Evolutionary conservation across 2,113 vertebrate genomes (phyloP).

Genomic region (Gadus chalcogrammus): DNA sequence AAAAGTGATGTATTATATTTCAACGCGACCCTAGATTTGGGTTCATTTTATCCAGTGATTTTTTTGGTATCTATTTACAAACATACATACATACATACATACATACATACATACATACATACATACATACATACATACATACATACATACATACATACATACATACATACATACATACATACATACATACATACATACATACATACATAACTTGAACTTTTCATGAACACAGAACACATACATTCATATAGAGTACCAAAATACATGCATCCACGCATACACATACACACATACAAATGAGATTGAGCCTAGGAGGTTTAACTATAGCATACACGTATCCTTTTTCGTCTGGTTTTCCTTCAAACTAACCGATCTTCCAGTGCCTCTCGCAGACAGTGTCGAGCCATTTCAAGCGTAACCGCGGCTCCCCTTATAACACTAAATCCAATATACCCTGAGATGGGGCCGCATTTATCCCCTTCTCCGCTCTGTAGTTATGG

Average conservation of each 20-base stretch:
- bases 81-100: no score
- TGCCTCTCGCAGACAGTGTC: constrained; percentile 29
- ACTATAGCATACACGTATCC: background rate
- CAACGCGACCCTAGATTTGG: no score
- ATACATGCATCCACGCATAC: no score
- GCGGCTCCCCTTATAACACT: constrained; percentile 23
- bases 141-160: background rate
- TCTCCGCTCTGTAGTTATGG: constrained; percentile 17
- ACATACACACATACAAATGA: no score
- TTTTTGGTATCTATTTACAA: no score
- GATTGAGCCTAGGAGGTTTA: no score
- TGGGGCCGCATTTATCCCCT: constrained; percentile 27
- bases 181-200: background rate
- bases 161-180: no score
- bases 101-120: no score
- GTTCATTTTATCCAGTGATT: no score
- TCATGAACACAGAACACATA: background rate
- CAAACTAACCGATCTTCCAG: constrained; percentile 9
- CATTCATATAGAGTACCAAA: no score
- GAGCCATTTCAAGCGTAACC: constrained; percentile 25
- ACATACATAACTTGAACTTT: background rate
- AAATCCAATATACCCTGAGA: constrained; percentile 33
- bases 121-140: background rate
- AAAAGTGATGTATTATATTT: no score
- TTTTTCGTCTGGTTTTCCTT: background rate